Base-by-base conservation (phyloP, 92 coral and sea anemone genomes). In the Bergia sp. region DNA sequence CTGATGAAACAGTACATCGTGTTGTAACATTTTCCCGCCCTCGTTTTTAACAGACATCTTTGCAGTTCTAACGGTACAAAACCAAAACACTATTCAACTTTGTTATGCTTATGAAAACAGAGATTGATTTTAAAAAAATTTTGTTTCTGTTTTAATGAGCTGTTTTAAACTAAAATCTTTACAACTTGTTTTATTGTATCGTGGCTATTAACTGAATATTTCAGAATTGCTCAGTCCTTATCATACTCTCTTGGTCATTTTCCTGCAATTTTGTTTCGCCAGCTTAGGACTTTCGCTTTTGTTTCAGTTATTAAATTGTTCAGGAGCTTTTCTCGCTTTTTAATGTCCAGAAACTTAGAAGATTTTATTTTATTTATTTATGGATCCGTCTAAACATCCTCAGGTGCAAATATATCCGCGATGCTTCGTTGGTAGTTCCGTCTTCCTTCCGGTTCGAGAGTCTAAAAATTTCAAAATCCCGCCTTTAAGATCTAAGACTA, bases 381-480 rank as follows among this genome's bases (percentile, higher is more conserved):
- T 16, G 7, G 66, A 61, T 16, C 29, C 4, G 29, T 29, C 29
- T 29, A 29, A 18, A 61, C 3, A 2, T 61, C 5, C 69, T 15
- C 21, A 0, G 21, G 5, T 61, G 5, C 29, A 61, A 16, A 5
- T 20, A 21, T 21, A 20, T 61, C 69, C 69, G 69, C 69, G 23
- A 23, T 61, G 67, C 18, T 61, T 61, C 11, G 1, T 61, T 18
- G 18, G 21, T 4, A 50, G 67, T 20, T 16, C 7, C 5, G 67
- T 61, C 67, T 61, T 61, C 67, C 67, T 16, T 23, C 69, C 69
- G 69, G 69, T 61, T 61, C 69, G 69, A 61, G 69, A 61, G 69
- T 61, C 29, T 15, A 16, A 20, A 61, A 53, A 6, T 53, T 53
- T 20, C 66, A 57, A 57, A 8, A 1, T 47, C 69, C 69, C 69